Evolutionary conservation across 2,113 vertebrate species (phyloP).

Genomic region (Pipra filicauda): DNA sequence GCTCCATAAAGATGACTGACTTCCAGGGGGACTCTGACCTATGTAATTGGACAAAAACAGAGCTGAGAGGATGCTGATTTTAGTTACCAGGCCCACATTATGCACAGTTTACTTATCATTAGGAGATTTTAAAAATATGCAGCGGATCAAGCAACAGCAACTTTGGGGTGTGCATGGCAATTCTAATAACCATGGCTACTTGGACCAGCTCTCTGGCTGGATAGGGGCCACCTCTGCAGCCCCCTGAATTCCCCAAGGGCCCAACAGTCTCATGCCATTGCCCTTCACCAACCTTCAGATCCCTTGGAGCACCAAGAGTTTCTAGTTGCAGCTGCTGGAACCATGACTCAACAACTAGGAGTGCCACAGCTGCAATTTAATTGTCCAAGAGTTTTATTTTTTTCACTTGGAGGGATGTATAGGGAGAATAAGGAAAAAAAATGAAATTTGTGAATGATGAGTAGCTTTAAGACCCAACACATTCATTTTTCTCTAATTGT

Average conservation of each 20-base stretch:
- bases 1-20: constrained; percentile 30
- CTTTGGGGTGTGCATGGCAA: neutral
- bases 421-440: neutral
- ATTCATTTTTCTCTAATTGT: neutral
- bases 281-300: neutral
- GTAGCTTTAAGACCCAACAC: neutral
- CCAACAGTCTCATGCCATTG: neutral
- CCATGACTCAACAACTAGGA: neutral
- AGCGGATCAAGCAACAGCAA: neutral
- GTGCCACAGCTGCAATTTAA: neutral
- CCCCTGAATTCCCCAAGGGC: neutral
- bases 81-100: neutral
- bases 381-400: neutral
- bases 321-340: neutral
- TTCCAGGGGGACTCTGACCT: constrained; percentile 32
- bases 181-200: neutral
- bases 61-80: constrained; percentile 32
- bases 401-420: accelerated
- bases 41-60: constrained; percentile 16
- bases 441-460: neutral
- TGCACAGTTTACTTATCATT: neutral
- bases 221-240: neutral
- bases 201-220: neutral
- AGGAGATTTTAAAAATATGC: constrained; percentile 20
- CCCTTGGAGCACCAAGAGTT: neutral